Evolutionary conservation across 2,888 invertebrate genomes (phyloP), one percentile per base, ranked within the genome.

Genomic region (Ophion slaviceki): DNA sequence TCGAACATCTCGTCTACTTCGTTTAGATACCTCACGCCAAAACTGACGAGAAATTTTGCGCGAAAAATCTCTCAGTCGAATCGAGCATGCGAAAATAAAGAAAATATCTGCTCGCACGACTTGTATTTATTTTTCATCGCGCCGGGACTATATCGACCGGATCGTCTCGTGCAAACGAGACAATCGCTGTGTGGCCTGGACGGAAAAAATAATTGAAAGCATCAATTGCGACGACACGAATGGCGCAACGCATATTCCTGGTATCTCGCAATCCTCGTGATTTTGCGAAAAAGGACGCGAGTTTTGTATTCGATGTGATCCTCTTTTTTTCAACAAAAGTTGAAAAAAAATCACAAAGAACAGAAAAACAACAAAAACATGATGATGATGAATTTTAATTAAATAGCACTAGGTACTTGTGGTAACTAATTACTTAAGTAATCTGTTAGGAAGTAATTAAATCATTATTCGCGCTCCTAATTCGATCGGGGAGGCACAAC

Each of bases 81-180:
- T 28, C 4, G 47, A 64, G 28, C 17, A 76, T 28, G 28, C 28
- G 8, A 53, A 72, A 47, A 53, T 10, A 66, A 28, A n/a, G 14
- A 53, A 53, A 53, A 53, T 28, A 76, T 53, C 32, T 45, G 53
- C 64, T 32, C 45, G 20, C 17, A 61, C 3, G 7, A 59, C 67
- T 14, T 24, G 6, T 81, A 74, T 84, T 84, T 77, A 68, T 78
- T 78, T 81, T 84, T 64, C 68, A 81, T 77, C 74, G 57, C 11
- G 62, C 17, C n/a, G 62, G 14, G 32, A 57, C 11, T 57, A 10
- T 14, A 28, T n/a, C 57, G 11, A 61, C 17, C 24, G 5, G 28
- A 72, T 75, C 47, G 70, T 20, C 2, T 45, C 53, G 61, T 67
- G 71, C 36, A 76, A 76, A 80, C 72, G 7, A 64, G 24, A 24